Evolutionary conservation across 2,888 invertebrate genomes (phyloP).

Genomic region (Lymantria dispar): DNA sequence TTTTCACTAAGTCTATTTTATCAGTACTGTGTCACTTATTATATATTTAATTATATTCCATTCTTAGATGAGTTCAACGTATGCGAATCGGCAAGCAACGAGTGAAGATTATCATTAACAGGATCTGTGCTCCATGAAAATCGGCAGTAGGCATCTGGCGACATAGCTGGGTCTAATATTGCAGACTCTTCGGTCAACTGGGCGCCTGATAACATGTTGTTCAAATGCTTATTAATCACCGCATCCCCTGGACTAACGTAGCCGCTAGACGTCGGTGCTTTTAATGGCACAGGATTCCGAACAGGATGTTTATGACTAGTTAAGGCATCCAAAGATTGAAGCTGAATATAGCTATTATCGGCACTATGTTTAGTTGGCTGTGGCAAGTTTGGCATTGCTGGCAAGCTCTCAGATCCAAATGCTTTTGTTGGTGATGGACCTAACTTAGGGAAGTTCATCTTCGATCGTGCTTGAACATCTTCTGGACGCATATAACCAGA

Average conservation of each 20-base stretch:
- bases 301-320: constrained; percentile 66
- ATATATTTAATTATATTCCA: constrained; percentile 49
- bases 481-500: constrained; percentile 70
- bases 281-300: constrained; percentile 55
- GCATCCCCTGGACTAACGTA: constrained; percentile 71
- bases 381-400: constrained; percentile 71
- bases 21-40: constrained; percentile 50
- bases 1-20: constrained; percentile 60
- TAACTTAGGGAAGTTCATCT: constrained; percentile 59
- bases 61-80: constrained; percentile 61
- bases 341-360: constrained; percentile 71
- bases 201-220: constrained; percentile 60
- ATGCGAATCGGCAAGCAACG: constrained; percentile 64
- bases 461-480: constrained; percentile 59
- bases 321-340: constrained; percentile 68
- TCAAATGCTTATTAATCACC: constrained; percentile 72
- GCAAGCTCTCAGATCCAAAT: constrained; percentile 71
- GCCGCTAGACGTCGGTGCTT: constrained; percentile 58
- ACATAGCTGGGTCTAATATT: constrained; percentile 72
- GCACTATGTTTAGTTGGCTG: constrained; percentile 55
- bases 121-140: constrained; percentile 79
- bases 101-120: constrained; percentile 70
- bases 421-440: constrained; percentile 58
- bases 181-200: constrained; percentile 66
- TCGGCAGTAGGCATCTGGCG: constrained; percentile 76